Evolutionary conservation across 2,113 vertebrate genomes (phyloP), one percentile per base, ranked within the genome.

Genomic region (Sorex araneus): DNA sequence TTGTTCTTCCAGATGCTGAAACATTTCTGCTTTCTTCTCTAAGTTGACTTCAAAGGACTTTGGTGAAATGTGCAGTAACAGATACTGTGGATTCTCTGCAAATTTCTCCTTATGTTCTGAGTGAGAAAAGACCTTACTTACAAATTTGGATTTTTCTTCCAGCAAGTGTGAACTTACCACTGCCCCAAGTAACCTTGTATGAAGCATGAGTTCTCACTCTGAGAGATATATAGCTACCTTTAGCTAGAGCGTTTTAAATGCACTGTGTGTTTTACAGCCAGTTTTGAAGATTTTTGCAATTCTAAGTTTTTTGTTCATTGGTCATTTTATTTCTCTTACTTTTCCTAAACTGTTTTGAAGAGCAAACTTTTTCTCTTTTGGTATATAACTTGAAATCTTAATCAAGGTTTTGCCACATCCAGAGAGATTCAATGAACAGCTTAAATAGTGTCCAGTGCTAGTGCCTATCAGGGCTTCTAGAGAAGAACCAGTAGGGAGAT

Each of bases 21-120:
- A 87, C 87, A 93, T 6, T 75, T 95, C 50, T 96, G 23, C 80
- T 91, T 96, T 84, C 79, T 94, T 66, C 71, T 92, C 21, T 16
- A 3, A 40, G 25, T 74, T 91, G 36, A 30, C 82, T 95, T 96
- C 95, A 50, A 83, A 95, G 15, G 23, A 1, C 40, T 83, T 32
- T 89, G 21, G 96, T 91, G 85, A 40, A 94, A 96, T 89, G 50
- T 6, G 0, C 34, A 70, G 40, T 95, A 91, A 63, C 67, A 81
- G 91, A 90, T 79, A 94, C 1, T 71, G 8, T 63, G 7, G 28
- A 83, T 76, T 34, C 74, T 86, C 89, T 13, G 27, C n/a, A 66
- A 93, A 36, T 43, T 28, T 19, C 50, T 78, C 27, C 94, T 91
- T 34, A 12, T n/a, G 34, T 16, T 71, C 47, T 64, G 89, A 90